Evolutionary conservation across 1,140 invertebrate species (phyloP), one percentile per base, ranked within the genome.

Genomic region (Campoletis sonorensis): DNA sequence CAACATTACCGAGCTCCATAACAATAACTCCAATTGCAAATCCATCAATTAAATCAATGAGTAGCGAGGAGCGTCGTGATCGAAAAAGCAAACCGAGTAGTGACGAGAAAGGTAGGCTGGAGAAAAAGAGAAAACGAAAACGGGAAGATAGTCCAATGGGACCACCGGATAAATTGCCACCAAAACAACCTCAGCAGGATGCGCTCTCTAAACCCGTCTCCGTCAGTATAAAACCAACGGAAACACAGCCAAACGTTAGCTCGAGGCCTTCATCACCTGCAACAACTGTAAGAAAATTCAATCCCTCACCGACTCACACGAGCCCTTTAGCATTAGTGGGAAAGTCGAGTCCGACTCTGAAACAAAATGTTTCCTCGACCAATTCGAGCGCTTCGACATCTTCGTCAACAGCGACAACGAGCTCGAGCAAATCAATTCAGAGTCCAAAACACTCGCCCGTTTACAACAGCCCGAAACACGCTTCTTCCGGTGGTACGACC

Each of bases 131-230:
- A 84, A 96, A 97, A 86, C 93, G 96, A 33, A 96, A 96, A 84
- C 92, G 95, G 77, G 95, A 96, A 81, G 95, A 96, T 76, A 94
- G 94, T 84, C 94, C 96, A 0, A 97, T 97, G 96, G 96, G 96
- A 5, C 96, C 96, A 2, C 96, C 96, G 0, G 96, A 96, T 70
- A 97, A 97, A 90, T 92, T 96, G 8, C 95, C 95, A 0, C 92
- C 93, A 0, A 96, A 96, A 87, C 93, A 94, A 90, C 87, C 87
- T 30, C 88, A 67, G 33, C 76, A 89, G 30, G 95, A 96, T 83
- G 94, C 95, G 0, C 90, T 96, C 10, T 94, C 94, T 0, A 97
- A 96, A 88, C 94, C 95, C 0, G 94, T 96, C 1, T 94, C 95
- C 8, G 94, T 95, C 13, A 95, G 94, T 86, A 95, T 96, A 51